phyloP scores from a whole-genome alignment of 2,888 invertebrate genomes.

The Phalera bucephala region DNA sequence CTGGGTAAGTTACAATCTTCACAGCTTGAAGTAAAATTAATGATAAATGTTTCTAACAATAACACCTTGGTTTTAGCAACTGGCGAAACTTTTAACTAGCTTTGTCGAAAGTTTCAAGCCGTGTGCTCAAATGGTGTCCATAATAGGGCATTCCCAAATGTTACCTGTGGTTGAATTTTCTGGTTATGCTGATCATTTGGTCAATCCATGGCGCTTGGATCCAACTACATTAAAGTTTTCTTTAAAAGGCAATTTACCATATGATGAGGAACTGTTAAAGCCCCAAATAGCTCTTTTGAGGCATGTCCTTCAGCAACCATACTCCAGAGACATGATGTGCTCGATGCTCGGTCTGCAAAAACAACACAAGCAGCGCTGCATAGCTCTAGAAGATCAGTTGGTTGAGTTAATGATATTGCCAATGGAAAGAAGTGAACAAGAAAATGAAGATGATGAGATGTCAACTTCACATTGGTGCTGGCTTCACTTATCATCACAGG shows the following conservation, averaged over 20 bases:
- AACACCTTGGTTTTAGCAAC: constrained; percentile 85
- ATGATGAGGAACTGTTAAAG: constrained; percentile 92
- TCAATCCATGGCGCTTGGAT: constrained; percentile 97
- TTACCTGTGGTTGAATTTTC: constrained; percentile 97
- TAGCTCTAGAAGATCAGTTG: constrained; percentile 95
- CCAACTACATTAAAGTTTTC: constrained; percentile 88
- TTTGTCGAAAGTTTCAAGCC: constrained; percentile 97
- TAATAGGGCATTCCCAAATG: constrained; percentile 95
- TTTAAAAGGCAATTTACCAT: constrained; percentile 90
- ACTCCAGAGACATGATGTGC: constrained; percentile 97
- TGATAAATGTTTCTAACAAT: not conserved
- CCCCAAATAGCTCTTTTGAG: constrained; percentile 94
- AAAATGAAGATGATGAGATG: constrained; percentile 83
- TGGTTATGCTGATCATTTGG: constrained; percentile 93
- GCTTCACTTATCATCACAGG: constrained; percentile 96
- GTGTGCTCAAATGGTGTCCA: constrained; percentile 97
- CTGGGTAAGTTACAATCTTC: constrained; percentile 88
- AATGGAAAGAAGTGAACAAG: constrained; percentile 94
- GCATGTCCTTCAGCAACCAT: constrained; percentile 97
- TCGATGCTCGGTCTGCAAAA: constrained; percentile 97
- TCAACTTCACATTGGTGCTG: constrained; percentile 91
- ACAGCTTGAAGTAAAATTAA: too few species aligned
- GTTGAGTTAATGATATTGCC: constrained; percentile 95
- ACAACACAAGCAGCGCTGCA: constrained; percentile 94
- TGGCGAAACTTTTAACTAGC: constrained; percentile 92